phyloP scores from a whole-genome alignment of 2,113 vertebrate species.

The Dicaeum eximium region DNA sequence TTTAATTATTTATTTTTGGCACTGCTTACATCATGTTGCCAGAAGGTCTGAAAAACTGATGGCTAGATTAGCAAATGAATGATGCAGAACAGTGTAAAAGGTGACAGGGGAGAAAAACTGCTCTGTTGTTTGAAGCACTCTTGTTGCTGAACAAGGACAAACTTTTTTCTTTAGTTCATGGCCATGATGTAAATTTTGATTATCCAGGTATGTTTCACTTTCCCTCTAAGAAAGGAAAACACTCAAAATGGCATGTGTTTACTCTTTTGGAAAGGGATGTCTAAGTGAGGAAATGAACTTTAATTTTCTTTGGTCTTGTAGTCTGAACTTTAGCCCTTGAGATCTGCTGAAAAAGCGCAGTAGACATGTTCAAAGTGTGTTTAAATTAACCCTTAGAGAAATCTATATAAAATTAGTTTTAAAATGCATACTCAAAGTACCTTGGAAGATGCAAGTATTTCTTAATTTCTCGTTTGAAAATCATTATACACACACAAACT shows the following conservation, averaged over 20 bases:
- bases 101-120: neutral
- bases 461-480: neutral
- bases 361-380: neutral
- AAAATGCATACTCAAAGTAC: neutral
- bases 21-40: neutral
- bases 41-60: neutral
- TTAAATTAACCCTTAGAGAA: neutral
- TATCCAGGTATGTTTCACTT: neutral
- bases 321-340: neutral
- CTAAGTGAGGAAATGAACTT: neutral
- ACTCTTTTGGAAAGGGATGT: neutral
- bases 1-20: neutral
- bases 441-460: neutral
- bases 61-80: neutral
- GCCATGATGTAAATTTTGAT: neutral
- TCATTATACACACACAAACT: fast-evolving
- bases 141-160: neutral
- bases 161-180: neutral
- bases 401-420: neutral
- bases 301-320: neutral
- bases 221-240: neutral
- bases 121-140: neutral
- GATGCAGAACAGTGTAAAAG: neutral
- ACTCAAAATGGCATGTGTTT: neutral
- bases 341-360: neutral